Evolutionary conservation across 2,797 vertebrate species (phyloP).

Genomic region (Taenioides sp.): DNA sequence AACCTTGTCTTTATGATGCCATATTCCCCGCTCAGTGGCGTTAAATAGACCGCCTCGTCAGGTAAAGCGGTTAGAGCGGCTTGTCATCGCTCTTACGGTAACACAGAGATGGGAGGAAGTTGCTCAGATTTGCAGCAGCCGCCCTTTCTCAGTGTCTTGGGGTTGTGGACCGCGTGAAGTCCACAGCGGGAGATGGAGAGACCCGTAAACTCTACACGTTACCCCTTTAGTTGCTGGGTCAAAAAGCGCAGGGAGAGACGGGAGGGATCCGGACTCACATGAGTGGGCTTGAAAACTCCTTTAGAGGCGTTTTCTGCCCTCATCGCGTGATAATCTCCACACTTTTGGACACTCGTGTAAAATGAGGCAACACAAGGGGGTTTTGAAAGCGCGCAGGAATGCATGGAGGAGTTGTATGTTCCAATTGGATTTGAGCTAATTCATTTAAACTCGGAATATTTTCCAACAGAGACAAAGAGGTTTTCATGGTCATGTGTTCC

Average conservation of each 20-base stretch:
- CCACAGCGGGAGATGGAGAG: constrained; percentile 11
- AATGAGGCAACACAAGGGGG: constrained; percentile 17
- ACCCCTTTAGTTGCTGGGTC: constrained; percentile 15
- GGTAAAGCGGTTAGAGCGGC: constrained; percentile 13
- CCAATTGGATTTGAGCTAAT: constrained; percentile 66
- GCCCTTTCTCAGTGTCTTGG: constrained; percentile 28
- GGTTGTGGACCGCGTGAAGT: constrained; percentile 33
- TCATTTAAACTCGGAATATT: constrained; percentile 68
- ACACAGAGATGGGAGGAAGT: constrained; percentile 35
- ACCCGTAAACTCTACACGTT: constrained; percentile 1
- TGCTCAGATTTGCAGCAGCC: constrained; percentile 48
- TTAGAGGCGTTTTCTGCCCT: constrained; percentile 24
- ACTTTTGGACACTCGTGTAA: constrained; percentile 37
- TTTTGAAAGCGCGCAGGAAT: constrained; percentile 54
- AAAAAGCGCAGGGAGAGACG: constrained; percentile 15
- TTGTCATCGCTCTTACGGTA: constrained; percentile 15
- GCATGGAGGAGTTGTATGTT: constrained; percentile 45
- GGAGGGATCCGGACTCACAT: constrained; percentile 37
- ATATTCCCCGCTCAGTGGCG: constrained; percentile 28
- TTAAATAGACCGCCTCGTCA: constrained; percentile 26
- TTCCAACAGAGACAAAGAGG: constrained; percentile 67
- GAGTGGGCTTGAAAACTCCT: constrained; percentile 38
- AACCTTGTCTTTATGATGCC: constrained; percentile 42
- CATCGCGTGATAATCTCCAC: constrained; percentile 24
- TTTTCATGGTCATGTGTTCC: constrained; percentile 57